These are phyloP conservation scores for Aphidius ervi DNA, from an alignment of 1,140 invertebrate genomes.

Conservation along the genomic window DNA sequence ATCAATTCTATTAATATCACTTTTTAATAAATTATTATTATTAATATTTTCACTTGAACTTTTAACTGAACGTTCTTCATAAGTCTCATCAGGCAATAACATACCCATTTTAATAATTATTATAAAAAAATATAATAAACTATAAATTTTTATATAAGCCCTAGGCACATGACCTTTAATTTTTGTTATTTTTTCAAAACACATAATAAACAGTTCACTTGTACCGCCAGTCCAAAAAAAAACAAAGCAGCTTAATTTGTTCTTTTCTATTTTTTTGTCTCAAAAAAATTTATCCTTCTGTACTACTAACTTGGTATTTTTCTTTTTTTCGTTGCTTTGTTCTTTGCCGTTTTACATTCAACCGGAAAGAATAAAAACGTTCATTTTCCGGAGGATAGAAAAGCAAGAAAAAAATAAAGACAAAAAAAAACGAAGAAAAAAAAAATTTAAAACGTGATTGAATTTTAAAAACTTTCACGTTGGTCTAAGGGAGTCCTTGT, in stretches of 20 bases:
- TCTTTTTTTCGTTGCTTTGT: background rate
- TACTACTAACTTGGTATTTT: too few species aligned
- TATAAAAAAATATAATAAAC: slow-evolving; percentile 9
- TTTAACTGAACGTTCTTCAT: slow-evolving; percentile 53
- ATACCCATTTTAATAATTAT: slow-evolving; percentile 45
- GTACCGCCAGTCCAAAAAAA: too few species aligned
- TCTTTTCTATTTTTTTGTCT: too few species aligned
- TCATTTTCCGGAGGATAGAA: too few species aligned
- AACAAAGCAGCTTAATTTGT: too few species aligned
- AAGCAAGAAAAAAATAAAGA: too few species aligned
- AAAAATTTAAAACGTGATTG: background rate
- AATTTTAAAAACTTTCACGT: too few species aligned
- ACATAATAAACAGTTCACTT: slow-evolving; percentile 27
- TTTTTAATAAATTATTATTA: slow-evolving; percentile 28
- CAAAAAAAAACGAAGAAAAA: too few species aligned
- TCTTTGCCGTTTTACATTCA: background rate
- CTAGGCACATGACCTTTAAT: slow-evolving; percentile 26
- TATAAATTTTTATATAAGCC: background rate
- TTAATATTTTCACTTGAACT: slow-evolving; percentile 27
- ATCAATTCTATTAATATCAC: slow-evolving; percentile 43
- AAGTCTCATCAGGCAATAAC: slow-evolving; percentile 65
- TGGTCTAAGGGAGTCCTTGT: too few species aligned
- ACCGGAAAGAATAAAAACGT: too few species aligned
- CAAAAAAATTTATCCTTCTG: too few species aligned
- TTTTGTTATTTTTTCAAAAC: slow-evolving; percentile 36